Evolutionary conservation across 2,888 invertebrate genomes (phyloP).

Genomic region (Lapara coniferarum): DNA sequence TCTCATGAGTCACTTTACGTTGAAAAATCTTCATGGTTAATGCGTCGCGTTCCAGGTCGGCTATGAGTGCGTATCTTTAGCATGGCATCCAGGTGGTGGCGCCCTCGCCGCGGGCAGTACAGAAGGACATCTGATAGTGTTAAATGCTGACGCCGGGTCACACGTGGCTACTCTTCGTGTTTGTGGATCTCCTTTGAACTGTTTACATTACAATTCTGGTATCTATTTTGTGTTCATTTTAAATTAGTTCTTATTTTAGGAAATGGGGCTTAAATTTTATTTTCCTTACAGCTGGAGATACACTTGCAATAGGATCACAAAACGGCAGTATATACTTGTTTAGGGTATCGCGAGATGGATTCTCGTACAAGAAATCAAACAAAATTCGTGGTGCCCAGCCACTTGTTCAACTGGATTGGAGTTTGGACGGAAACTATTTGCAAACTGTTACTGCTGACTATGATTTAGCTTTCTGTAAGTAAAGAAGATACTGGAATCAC

Average conservation of each 20-base stretch:
- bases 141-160: conserved; percentile 93
- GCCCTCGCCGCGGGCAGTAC: conserved; percentile 94
- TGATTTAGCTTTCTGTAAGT: conserved; percentile 93
- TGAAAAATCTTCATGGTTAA: conserved; percentile 7
- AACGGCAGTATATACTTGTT: conserved; percentile 90
- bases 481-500: background rate
- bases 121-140: conserved; percentile 93
- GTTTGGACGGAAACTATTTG: conserved; percentile 92
- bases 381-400: conserved; percentile 94
- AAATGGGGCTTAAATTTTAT: background rate
- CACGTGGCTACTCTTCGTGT: conserved; percentile 93
- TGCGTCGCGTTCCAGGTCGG: conserved; percentile 82
- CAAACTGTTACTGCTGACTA: conserved; percentile 96
- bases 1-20: conserved; percentile 6
- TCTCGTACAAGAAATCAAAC: conserved; percentile 94
- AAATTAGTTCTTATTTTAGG: background rate
- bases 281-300: conserved; percentile 88
- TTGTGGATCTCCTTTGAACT: conserved; percentile 93
- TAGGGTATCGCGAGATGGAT: conserved; percentile 93
- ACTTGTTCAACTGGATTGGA: conserved; percentile 95
- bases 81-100: conserved; percentile 94
- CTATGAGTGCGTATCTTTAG: conserved; percentile 94
- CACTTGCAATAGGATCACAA: conserved; percentile 94
- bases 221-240: conserved; percentile 36
- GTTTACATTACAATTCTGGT: conserved; percentile 95